Percentiles rank a stretch among this genome's conserved stretches.
phyloP scores from a whole-genome alignment of 2,113 vertebrate species.

The Strix aluco region DNA sequence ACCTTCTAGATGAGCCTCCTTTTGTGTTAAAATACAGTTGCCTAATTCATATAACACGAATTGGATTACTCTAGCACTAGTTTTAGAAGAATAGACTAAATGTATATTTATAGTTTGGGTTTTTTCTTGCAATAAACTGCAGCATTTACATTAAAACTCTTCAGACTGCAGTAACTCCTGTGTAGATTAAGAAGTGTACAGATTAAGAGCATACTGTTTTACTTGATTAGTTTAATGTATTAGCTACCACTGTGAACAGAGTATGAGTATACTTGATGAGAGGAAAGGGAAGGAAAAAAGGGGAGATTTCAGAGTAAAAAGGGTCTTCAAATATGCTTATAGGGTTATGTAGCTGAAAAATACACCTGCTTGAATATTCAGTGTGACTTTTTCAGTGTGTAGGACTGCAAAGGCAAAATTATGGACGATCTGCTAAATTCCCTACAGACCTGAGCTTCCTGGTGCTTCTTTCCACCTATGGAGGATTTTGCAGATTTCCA shows the following conservation, averaged over 20 bases:
- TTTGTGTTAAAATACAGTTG: not conserved
- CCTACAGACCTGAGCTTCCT: not conserved
- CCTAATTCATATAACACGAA: not conserved
- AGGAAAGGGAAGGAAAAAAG: not conserved
- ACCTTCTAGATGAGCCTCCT: not conserved
- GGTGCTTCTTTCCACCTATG: not conserved
- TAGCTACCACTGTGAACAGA: not conserved
- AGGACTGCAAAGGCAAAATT: not conserved
- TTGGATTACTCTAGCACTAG: not conserved
- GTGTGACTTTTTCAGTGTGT: not conserved
- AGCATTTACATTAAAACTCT: not conserved
- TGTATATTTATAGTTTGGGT: not conserved
- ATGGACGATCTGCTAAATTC: not conserved
- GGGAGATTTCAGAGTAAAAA: not conserved
- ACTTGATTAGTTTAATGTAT: not conserved
- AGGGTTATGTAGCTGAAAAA: not conserved
- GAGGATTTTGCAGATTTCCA: not conserved
- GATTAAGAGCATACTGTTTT: not conserved
- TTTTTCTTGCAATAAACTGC: not conserved
- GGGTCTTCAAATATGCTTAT: not conserved
- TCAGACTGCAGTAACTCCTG: not conserved
- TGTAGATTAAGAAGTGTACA: not conserved
- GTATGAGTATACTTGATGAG: not conserved
- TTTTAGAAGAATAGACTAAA: not conserved
- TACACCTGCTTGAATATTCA: not conserved